Evolutionary conservation across 2,113 vertebrate species (phyloP), one percentile per base, ranked within the genome.

Genomic region (Corythoichthys intestinalis): DNA sequence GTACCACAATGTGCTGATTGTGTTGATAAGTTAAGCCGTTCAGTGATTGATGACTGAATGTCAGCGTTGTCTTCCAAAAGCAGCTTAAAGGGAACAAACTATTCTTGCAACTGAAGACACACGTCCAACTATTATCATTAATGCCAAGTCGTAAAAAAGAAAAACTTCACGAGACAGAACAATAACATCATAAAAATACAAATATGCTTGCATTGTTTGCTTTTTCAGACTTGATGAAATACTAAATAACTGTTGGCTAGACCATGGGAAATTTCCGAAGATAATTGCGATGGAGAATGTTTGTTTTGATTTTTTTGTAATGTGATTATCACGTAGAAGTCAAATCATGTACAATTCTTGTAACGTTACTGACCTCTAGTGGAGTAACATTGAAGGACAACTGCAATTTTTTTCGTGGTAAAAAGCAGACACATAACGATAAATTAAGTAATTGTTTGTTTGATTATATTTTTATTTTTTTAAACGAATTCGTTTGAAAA

Each of bases 281-380:
- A 13, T 34, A 37, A 28, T 37, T 58, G 10, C 13, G 10, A 35
- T 37, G 28, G 56, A 58, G 1, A 35, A 58, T 58, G 13, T 37
- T 58, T 37, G 34, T 14, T 58, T 37, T 58, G 56, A 57, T 57
- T 35, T 12, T 4, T 0, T 12, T 57, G 10, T 34, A 34, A 56
- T 12, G 3, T 35, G 2, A 13, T 13, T 48, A 48, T 48, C 47
- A 28, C 41, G 10, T 57, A 14, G 39, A 63, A 63, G 28, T 47
- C 10, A 28, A 28, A 13, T 4, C n/a, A 2, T 44, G 28, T 5
- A 35, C n/a, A 6, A 41, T 46, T 46, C 3, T 4, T 5, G 28
- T 4, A 10, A 63, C 63, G 0, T 71, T 20, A 71, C 65, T 75
- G 78, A 0, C 81, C 34, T 76, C 87, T 13, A 34, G n/a, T 76